A percentile compares a stretch with the other conserved stretches of the same genome.
Conservation (phyloP, 2,888 invertebrate genomes). For the Lypha dubia region DNA sequence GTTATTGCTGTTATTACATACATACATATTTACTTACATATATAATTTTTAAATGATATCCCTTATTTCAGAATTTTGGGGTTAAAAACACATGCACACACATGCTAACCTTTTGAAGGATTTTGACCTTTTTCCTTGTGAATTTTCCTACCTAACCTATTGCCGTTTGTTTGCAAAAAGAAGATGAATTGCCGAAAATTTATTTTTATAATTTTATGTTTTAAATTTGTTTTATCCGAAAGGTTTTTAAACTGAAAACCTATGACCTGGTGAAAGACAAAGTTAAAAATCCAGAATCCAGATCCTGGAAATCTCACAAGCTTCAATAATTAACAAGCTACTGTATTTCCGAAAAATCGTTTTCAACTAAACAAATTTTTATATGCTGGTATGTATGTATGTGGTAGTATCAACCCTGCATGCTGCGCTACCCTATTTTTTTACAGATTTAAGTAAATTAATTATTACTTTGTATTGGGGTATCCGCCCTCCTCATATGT, state of each 20-base stretch:
- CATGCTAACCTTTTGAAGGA: constrained; percentile 54
- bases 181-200: constrained; percentile 6
- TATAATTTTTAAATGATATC: constrained; percentile 1
- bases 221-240: background rate
- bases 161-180: no score
- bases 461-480: no score
- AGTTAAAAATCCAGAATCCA: background rate
- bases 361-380: no score
- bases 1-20: constrained; percentile 13
- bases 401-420: no score
- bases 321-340: no score
- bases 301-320: no score
- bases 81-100: constrained; percentile 41
- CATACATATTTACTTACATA: no score
- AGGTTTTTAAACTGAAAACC: constrained; percentile 57
- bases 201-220: constrained; percentile 21
- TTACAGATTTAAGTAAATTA: no score
- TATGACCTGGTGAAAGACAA: background rate
- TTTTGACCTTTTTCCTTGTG: constrained; percentile 64
- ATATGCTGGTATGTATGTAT: no score
- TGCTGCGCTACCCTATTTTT: no score
- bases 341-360: no score
- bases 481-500: no score
- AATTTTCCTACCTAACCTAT: background rate
- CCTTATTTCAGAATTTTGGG: constrained; percentile 22